Percentiles rank a stretch among this genome's conserved stretches.
Evolutionary conservation across 2,888 invertebrate genomes (phyloP).

Genomic region (Alitta virens): DNA sequence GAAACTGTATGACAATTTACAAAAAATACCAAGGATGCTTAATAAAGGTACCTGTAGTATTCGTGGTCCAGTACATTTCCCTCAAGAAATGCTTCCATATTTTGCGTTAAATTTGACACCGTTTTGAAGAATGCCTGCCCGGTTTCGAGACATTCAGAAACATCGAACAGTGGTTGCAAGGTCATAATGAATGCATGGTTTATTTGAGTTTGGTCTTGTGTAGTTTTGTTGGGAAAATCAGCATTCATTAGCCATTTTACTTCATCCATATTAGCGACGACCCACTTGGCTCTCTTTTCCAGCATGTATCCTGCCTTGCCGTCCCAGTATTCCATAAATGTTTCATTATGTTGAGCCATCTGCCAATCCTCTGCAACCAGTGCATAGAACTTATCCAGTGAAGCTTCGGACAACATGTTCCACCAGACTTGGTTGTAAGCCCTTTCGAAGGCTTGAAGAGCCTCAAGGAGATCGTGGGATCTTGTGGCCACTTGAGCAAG

Average conservation of each 20-base stretch:
- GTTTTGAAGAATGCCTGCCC: slow-evolving; percentile 1
- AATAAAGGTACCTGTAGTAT: slow-evolving; percentile 2
- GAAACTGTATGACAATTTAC: no score
- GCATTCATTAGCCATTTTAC: slow-evolving; percentile 4
- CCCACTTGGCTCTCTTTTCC: not conserved
- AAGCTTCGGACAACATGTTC: slow-evolving; percentile 1
- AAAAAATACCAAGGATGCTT: no score
- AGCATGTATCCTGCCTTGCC: not conserved
- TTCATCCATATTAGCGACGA: not conserved
- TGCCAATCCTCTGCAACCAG: not conserved
- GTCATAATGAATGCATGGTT: not conserved
- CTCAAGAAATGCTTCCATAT: not conserved
- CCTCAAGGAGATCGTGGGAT: not conserved
- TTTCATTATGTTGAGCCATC: not conserved
- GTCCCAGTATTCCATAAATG: not conserved
- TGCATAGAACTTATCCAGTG: not conserved
- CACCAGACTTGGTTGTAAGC: not conserved
- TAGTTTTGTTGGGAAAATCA: slow-evolving; percentile 1
- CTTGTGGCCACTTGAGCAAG: not conserved
- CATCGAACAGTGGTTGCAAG: not conserved
- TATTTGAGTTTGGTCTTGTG: not conserved
- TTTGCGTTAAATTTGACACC: not conserved
- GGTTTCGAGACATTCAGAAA: not conserved
- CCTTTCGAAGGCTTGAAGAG: not conserved
- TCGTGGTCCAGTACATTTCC: not conserved